A percentile compares a stretch with the other conserved stretches of the same genome.
phyloP scores from a whole-genome alignment of 53 echinoderm and acorn worm species.

The Arbacia lixula region DNA sequence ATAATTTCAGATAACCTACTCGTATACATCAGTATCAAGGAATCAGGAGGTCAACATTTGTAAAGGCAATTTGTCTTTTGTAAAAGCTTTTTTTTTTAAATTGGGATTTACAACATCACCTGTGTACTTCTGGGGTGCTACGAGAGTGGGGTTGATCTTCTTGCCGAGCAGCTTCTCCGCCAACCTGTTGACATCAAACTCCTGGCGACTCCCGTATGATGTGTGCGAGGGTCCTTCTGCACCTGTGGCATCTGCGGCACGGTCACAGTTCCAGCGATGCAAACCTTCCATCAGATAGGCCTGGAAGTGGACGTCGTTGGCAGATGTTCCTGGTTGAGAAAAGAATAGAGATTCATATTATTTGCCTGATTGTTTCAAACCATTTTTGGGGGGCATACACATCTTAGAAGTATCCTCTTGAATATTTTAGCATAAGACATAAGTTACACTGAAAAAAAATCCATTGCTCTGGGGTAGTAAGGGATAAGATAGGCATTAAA shows the following conservation, averaged over 20 bases:
- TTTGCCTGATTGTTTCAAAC: background rate
- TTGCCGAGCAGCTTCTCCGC: conserved; percentile 8
- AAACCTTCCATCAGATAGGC: conserved; percentile 77
- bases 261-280: conserved; percentile 66
- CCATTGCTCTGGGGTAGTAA: too few species aligned
- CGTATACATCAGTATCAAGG: background rate
- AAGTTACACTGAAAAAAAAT: too few species aligned
- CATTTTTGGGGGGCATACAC: too few species aligned
- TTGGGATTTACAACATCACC: conserved; percentile 10
- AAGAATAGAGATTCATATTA: background rate
- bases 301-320: conserved; percentile 73
- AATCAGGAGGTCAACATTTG: background rate
- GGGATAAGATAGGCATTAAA: background rate
- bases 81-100: background rate
- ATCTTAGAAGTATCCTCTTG: too few species aligned
- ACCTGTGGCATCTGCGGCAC: conserved; percentile 30
- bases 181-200: conserved; percentile 24
- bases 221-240: background rate
- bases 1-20: background rate
- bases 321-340: conserved; percentile 44
- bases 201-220: background rate
- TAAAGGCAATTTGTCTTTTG: background rate
- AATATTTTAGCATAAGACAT: too few species aligned
- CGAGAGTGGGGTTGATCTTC: conserved; percentile 14
- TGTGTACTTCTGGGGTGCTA: conserved; percentile 10